Evolutionary conservation across 2,888 invertebrate genomes (phyloP).

Genomic region (Diarsia rubi): DNA sequence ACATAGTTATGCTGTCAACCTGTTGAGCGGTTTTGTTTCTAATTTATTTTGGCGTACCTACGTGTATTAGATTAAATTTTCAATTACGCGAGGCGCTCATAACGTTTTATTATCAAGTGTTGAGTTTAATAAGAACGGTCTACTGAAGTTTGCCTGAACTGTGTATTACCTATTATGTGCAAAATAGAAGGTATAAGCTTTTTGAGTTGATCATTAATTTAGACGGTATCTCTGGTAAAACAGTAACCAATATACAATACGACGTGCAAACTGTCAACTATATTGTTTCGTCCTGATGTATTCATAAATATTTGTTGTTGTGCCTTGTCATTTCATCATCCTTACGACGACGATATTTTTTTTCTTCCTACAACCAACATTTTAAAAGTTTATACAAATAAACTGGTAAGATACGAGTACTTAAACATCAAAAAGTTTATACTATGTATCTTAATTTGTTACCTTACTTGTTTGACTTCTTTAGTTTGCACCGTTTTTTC

Average conservation of each 20-base stretch:
- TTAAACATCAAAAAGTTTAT: not conserved
- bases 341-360: not conserved
- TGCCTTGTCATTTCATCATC: not conserved
- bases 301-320: not conserved
- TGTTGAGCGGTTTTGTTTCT: constrained; percentile 58
- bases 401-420: not conserved
- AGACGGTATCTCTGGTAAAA: not conserved
- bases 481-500: too few species aligned
- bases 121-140: constrained; percentile 10
- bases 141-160: constrained; percentile 2
- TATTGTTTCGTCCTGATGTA: not conserved
- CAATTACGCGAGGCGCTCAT: constrained; percentile 38
- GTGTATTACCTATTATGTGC: not conserved
- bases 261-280: not conserved
- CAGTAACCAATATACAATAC: not conserved
- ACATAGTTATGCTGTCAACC: constrained; percentile 51
- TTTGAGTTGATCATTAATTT: not conserved
- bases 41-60: constrained; percentile 28
- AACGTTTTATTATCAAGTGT: constrained; percentile 23
- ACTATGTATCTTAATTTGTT: not conserved
- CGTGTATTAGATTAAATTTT: constrained; percentile 48
- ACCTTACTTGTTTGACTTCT: not conserved
- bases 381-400: not conserved
- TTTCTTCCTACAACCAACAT: not conserved
- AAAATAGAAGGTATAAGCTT: not conserved